phyloP scores from a whole-genome alignment of 2,797 vertebrate species.

The Sebastes vulpes region DNA sequence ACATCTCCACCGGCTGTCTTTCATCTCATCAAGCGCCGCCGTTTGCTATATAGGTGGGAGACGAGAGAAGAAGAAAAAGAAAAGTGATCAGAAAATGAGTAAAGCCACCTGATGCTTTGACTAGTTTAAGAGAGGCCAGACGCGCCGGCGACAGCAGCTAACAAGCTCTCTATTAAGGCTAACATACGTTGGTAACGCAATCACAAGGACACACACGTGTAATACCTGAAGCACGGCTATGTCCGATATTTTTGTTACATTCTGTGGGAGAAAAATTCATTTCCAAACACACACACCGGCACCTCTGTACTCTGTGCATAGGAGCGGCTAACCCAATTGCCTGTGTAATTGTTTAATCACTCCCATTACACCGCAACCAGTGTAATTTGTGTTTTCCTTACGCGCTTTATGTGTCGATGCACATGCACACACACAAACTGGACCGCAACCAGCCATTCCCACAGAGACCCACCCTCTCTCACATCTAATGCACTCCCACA shows the following conservation, averaged over 20 bases:
- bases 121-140: constrained; percentile 70
- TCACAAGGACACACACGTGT: constrained; percentile 47
- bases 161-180: constrained; percentile 72
- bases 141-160: constrained; percentile 47
- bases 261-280: constrained; percentile 13
- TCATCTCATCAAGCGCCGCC: constrained; percentile 54
- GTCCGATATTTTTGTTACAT: constrained; percentile 28
- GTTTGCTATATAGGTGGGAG: constrained; percentile 8
- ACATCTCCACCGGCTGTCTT: constrained; percentile 29
- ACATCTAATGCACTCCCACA: not conserved
- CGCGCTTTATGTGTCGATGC: constrained; percentile 27
- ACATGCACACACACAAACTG: constrained; percentile 14
- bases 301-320: constrained; percentile 65
- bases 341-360: constrained; percentile 87
- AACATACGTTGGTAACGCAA: constrained; percentile 66
- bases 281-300: constrained; percentile 7
- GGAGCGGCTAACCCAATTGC: constrained; percentile 79
- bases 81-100: constrained; percentile 38
- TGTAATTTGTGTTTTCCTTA: constrained; percentile 80
- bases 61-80: not conserved
- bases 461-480: constrained; percentile 14
- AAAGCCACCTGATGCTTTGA: constrained; percentile 69
- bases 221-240: constrained; percentile 24
- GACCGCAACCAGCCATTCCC: constrained; percentile 31
- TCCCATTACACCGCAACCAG: constrained; percentile 80